A percentile compares a stretch with the other conserved stretches of the same genome.
These are phyloP conservation scores for Rhegmatorhina hoffmannsi DNA, from an alignment of 2,113 vertebrate species.

Conservation along the genomic window DNA sequence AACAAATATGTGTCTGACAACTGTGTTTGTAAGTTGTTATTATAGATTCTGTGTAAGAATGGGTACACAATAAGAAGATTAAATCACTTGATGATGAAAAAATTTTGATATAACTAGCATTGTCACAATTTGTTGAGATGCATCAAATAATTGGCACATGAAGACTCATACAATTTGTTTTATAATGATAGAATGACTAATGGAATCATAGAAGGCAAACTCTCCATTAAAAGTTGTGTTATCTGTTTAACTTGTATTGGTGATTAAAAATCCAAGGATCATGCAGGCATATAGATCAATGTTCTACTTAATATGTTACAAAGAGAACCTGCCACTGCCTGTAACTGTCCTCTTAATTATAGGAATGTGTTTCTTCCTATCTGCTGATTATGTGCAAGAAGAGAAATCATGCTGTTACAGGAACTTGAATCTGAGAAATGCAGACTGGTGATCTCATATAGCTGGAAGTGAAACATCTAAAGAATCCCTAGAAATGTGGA, in stretches of 20 bases:
- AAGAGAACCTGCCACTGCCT: neutral
- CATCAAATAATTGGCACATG: neutral
- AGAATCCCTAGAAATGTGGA: neutral
- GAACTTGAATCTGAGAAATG: neutral
- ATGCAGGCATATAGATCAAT: neutral
- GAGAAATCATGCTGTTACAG: neutral
- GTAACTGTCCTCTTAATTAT: neutral
- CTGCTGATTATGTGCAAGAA: neutral
- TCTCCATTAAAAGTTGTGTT: neutral
- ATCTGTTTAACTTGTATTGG: neutral
- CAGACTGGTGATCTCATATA: neutral
- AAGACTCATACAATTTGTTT: neutral
- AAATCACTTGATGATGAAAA: accelerated
- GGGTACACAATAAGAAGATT: neutral
- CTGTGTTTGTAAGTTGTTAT: neutral
- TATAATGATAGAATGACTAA: neutral
- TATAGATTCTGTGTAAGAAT: neutral
- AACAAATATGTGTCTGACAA: neutral
- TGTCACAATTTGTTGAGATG: neutral
- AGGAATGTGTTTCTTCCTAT: neutral
- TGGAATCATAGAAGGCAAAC: neutral
- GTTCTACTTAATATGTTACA: neutral
- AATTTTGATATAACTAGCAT: neutral
- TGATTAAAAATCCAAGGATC: neutral
- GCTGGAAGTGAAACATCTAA: neutral